Conservation (phyloP, 2,888 invertebrate species). For the Scrobipalpa atriplicella region DNA sequence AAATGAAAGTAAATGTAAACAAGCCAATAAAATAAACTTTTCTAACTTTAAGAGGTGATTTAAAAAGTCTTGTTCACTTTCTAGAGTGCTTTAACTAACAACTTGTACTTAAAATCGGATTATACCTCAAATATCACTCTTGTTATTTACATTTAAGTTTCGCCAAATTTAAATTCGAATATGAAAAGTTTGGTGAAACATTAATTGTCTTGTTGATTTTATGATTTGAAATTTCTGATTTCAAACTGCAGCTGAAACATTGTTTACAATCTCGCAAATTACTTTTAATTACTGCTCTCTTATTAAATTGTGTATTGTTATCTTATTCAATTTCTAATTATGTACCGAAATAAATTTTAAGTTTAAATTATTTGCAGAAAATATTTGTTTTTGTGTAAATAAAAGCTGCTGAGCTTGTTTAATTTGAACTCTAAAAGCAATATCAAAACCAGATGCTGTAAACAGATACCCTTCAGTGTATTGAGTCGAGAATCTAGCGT, state of each 20-base stretch:
- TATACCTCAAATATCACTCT: neutral
- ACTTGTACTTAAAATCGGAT: neutral
- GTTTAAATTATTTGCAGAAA: too few species aligned
- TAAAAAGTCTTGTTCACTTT: neutral
- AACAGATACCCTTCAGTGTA: too few species aligned
- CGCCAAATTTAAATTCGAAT: neutral
- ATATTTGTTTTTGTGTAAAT: too few species aligned
- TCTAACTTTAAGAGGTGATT: conserved; percentile 7
- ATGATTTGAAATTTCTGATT: conserved; percentile 7
- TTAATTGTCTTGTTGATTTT: conserved; percentile 6
- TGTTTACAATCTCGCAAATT: neutral
- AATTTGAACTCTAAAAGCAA: neutral
- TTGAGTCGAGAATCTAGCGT: too few species aligned
- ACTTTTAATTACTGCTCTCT: neutral
- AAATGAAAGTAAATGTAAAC: conserved; percentile 5
- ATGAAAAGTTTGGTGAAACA: conserved; percentile 1
- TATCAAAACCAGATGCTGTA: neutral
- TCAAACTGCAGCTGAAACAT: conserved; percentile 1
- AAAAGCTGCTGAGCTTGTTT: too few species aligned
- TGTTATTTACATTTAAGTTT: conserved; percentile 1
- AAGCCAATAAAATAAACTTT: neutral
- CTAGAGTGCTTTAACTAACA: neutral
- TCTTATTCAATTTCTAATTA: neutral
- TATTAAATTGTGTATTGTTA: too few species aligned
- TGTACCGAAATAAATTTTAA: too few species aligned